Evolutionary conservation across 2,888 invertebrate species (phyloP).

Genomic region (Drosophila meridiana): DNA sequence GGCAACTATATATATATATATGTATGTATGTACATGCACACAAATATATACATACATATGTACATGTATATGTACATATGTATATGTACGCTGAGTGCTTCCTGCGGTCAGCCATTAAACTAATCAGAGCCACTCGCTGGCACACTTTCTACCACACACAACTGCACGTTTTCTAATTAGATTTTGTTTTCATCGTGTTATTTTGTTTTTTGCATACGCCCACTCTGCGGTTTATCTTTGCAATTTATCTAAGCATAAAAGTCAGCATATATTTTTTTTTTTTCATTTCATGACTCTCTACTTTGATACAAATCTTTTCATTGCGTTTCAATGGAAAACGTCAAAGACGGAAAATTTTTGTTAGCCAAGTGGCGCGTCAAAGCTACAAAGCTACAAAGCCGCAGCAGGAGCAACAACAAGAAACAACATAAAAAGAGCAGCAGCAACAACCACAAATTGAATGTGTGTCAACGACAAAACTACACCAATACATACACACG

Average conservation of each 20-base stretch:
- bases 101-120: slow-evolving; percentile 47
- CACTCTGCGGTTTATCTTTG: slow-evolving; percentile 55
- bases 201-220: slow-evolving; percentile 51
- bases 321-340: slow-evolving; percentile 66
- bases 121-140: slow-evolving; percentile 36
- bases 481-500: slow-evolving; percentile 51
- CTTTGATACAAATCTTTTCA: slow-evolving; percentile 59
- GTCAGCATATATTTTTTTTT: slow-evolving; percentile 31
- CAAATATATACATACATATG: background rate
- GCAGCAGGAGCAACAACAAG: slow-evolving; percentile 31
- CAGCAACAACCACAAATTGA: slow-evolving; percentile 58
- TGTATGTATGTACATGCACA: background rate
- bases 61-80: slow-evolving; percentile 1
- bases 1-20: background rate
- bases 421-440: slow-evolving; percentile 39
- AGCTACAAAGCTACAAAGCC: slow-evolving; percentile 58
- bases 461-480: slow-evolving; percentile 82
- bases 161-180: slow-evolving; percentile 67
- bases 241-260: slow-evolving; percentile 71
- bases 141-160: slow-evolving; percentile 51
- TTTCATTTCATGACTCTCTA: slow-evolving; percentile 21
- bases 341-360: slow-evolving; percentile 61
- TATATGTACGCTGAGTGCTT: slow-evolving; percentile 27
- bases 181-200: slow-evolving; percentile 50
- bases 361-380: slow-evolving; percentile 51